Evolutionary conservation across 2,797 vertebrate species (phyloP).

Genomic region (Aeoliscus strigatus): DNA sequence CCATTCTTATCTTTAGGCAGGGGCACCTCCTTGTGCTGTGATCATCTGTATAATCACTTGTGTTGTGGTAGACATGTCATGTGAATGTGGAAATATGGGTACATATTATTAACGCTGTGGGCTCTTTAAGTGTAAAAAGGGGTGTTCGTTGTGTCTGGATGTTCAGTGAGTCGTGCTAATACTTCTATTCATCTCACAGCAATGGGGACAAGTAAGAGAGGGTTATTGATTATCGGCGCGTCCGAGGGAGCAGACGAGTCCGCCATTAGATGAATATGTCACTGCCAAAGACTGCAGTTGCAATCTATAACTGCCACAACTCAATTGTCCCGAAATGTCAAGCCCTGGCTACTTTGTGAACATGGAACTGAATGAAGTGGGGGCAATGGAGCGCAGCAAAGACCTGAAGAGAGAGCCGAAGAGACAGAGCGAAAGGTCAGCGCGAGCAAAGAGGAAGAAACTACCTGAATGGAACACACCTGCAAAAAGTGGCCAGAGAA

Average conservation of each 20-base stretch:
- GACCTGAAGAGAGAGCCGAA: slow-evolving; percentile 15
- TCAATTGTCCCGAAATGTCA: slow-evolving; percentile 75
- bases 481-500: slow-evolving; percentile 41
- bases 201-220: slow-evolving; percentile 21
- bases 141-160: neutral
- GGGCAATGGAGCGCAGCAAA: slow-evolving; percentile 38
- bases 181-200: neutral
- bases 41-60: too few species aligned
- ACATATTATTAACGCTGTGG: too few species aligned
- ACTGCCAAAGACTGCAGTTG: slow-evolving; percentile 35
- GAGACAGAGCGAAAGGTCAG: slow-evolving; percentile 53
- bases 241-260: slow-evolving; percentile 29
- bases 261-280: slow-evolving; percentile 36
- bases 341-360: slow-evolving; percentile 54
- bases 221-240: slow-evolving; percentile 39
- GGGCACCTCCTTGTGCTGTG: too few species aligned
- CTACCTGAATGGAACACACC: slow-evolving; percentile 35
- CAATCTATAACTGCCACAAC: slow-evolving; percentile 57
- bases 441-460: slow-evolving; percentile 46
- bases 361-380: slow-evolving; percentile 46
- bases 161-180: neutral
- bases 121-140: neutral
- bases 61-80: too few species aligned
- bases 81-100: too few species aligned
- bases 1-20: too few species aligned